phyloP scores from a whole-genome alignment of 2,797 vertebrate species.

The Hephaestus fuliginosus region DNA sequence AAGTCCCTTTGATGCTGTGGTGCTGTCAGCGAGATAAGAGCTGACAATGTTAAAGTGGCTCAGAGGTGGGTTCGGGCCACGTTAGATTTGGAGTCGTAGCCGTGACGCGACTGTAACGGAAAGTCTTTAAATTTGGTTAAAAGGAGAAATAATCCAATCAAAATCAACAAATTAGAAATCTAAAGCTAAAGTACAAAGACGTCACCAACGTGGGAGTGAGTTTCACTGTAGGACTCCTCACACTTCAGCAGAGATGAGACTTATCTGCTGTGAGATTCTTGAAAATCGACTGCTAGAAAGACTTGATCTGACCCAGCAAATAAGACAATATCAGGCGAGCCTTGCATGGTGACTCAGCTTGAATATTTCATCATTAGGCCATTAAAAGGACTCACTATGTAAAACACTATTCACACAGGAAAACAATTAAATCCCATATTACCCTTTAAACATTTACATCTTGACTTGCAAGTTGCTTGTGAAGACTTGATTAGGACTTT shows the following conservation, averaged over 20 bases:
- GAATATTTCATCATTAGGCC: not conserved
- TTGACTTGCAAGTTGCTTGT: not conserved
- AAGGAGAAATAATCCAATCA: not conserved
- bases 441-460: not conserved
- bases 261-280: no score
- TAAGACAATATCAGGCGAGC: not conserved
- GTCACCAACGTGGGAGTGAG: not conserved
- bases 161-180: not conserved
- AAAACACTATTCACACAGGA: not conserved
- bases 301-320: not conserved
- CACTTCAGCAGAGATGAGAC: not conserved
- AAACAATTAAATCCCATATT: not conserved
- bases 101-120: slow-evolving; percentile 12
- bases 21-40: slow-evolving; percentile 51
- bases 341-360: not conserved
- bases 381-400: not conserved
- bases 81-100: slow-evolving; percentile 15
- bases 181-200: not conserved
- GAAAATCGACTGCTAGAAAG: not conserved
- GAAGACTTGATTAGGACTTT: not conserved
- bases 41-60: slow-evolving; percentile 47
- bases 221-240: not conserved
- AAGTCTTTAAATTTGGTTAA: slow-evolving; percentile 11
- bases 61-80: slow-evolving; percentile 39
- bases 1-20: slow-evolving; percentile 60